Evolutionary conservation across 1,140 invertebrate species (phyloP), one percentile per base, ranked within the genome.

Genomic region (Caenorhabditis remanei): DNA sequence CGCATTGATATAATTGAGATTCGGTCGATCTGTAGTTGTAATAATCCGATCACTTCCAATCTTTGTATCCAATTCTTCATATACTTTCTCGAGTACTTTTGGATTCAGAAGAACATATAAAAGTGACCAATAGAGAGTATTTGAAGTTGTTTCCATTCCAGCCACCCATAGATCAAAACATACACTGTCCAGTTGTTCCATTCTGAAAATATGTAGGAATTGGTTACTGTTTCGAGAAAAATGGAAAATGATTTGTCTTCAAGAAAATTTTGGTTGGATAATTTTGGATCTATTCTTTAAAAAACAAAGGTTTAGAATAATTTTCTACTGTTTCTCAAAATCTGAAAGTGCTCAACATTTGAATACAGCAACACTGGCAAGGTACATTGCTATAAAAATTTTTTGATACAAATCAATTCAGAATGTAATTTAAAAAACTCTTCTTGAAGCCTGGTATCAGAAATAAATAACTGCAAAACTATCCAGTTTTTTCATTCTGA

Each of bases 61-160:
- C 16, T 61, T 40, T 16, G 3, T 32, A 43, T 55, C 46, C 55
- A 87, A 43, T 75, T 85, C 83, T 40, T 82, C 61, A 32, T 82
- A 24, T 0, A 84, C 43, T 85, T 56, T 71, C 48, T 87, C n/a
- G 7, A 40, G 63, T 6, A 87, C 65, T 50, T 85, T 63, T 46
- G n/a, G 87, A 56, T 87, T 46, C 50, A 21, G 13, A 48, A 67
- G 46, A 7, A 87, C 50, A 85, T 71, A 87, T 11, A 87, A 43
- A 21, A 87, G 46, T 24, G 87, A 56, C 87, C 87, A 87, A n/a
- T 82, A 41, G 24, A 87, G 75, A 71, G 87, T 87, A 56, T 53
- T 71, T 4, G 82, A 71, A 56, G 87, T 87, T 6, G 87, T 87
- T 82, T 87, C 87, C 87, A 87, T 84, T 67, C 87, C 87, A 16